Base-by-base conservation (phyloP, 2,888 invertebrate species). In the Portevinia maculata region DNA sequence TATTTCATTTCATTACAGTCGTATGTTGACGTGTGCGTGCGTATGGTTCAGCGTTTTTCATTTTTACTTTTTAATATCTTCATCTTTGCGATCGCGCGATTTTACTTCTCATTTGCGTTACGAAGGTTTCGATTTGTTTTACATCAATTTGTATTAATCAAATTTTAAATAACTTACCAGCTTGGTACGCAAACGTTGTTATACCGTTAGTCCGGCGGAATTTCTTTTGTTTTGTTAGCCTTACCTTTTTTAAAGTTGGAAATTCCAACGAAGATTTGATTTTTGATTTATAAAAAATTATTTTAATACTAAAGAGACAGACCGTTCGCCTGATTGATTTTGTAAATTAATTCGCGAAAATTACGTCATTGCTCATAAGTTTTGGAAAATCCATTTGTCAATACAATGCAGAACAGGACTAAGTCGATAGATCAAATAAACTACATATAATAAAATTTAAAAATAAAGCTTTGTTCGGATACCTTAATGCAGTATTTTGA, bases 11-110 rank as follows among this genome's bases (percentile, higher is more conserved):
- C 52, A 71, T 84, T 85, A 85, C 84, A 87, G 86, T 85, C 86
- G 86, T 84, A 85, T 87, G 89, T 89, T 89, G 90, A 90, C 90
- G 90, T 90, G 89, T 90, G 89, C 88, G 84, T 87, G 86, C 85
- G 59, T 65, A 76, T 85, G 59, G 69, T 78, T 79, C 53, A 50
- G n/a, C 53, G 69, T 30, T 67, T 71, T 55, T n/a, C 46, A 3
- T 64, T 73, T 50, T 34, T 44, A 50, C 44, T 70, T 55, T 60
- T 65, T 79, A 60, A 48, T 67, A 83, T 85, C 79, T 85, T 85
- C 79, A 85, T 85, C 81, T 85, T 85, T 86, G 81, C 64, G 70
- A 62, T 71, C 85, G 86, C 86, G 86, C 86, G 85, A 86, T 86
- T 86, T 85, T 84, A 24, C 24, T 24, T 24, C 24, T 24, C 85